phyloP scores from a whole-genome alignment of 2,888 invertebrate genomes.

The Cremastinae sp. region DNA sequence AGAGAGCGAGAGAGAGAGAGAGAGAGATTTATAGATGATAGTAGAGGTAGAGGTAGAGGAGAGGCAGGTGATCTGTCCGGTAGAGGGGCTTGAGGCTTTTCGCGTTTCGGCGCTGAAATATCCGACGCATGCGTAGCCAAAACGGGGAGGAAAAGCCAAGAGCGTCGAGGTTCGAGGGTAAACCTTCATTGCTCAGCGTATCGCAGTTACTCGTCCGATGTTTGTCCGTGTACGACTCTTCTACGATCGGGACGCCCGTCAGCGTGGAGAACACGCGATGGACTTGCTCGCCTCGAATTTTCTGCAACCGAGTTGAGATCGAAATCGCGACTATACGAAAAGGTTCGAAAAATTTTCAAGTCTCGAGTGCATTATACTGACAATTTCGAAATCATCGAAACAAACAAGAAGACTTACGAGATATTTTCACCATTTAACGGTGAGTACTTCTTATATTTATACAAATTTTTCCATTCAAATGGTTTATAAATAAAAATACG shows the following conservation, averaged over 20 bases:
- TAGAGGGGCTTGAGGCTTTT: conserved; percentile 27
- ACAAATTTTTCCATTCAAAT: neutral
- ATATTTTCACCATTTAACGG: conserved; percentile 11
- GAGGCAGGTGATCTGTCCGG: conserved; percentile 27
- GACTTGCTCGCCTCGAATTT: neutral
- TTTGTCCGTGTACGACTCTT: conserved; percentile 76
- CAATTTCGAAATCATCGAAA: neutral
- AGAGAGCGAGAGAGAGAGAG: conserved; percentile 39
- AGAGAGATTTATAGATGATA: neutral
- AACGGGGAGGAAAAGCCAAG: conserved; percentile 28
- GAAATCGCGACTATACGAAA: neutral
- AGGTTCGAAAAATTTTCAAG: neutral
- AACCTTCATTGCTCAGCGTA: conserved; percentile 67
- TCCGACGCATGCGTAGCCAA: conserved; percentile 62
- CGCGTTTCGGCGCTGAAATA: conserved; percentile 63
- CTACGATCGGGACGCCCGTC: conserved; percentile 53
- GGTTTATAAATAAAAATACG: neutral
- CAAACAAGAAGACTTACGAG: neutral
- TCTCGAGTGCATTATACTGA: neutral
- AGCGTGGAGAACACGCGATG: conserved; percentile 58
- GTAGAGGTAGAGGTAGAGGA: conserved; percentile 21
- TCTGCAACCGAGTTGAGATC: neutral
- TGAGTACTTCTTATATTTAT: conserved; percentile 20
- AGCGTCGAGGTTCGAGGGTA: conserved; percentile 58
- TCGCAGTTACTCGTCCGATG: conserved; percentile 79